Base-by-base conservation (phyloP, 2,113 vertebrate genomes). In the Oenanthe melanoleuca region DNA sequence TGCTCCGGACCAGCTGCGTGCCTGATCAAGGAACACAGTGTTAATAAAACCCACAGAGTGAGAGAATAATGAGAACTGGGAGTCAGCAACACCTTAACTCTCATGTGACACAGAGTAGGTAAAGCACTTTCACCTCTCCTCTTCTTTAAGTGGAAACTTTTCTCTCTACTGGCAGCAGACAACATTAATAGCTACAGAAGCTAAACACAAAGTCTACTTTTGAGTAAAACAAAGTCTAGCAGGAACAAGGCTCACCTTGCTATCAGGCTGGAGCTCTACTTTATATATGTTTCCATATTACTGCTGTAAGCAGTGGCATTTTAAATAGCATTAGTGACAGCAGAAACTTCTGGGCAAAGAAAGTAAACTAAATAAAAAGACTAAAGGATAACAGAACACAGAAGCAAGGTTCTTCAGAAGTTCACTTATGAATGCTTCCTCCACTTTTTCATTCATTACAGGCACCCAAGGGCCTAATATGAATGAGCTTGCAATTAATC, bases 1-100 rank as follows among this genome's bases (percentile, higher is more conserved):
- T 97, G 60, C 97, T 94, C 67, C 98, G 98, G 44, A 99, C 98
- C 98, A 99, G 97, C 96, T 99, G 99, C 96, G 98, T 97, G 96
- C 97, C 99, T 99, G 91, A 97, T 25, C 38, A 69, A 65, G 96
- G 84, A 96, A 84, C 26, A 92, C 29, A 57, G 52, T 6, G 52
- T 89, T 55, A 95, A 63, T 57, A 61, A 75, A 86, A 63, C 13
- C 2, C 65, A 73, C 33, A 20, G 5, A 25, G 42, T 19, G 66
- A 61, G 2, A 64, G 38, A 45, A 67, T 7, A 61, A 52, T 3
- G 11, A 83, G 19, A 91, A 53, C 53, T 63, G 49, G 26, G 28
- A 79, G 28, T 44, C 56, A 67, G 64, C 0, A 2, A 73, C 16
- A 18, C 28, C 45, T 63, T 34, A 50, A 59, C 15, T 82, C n/a